Percentiles rank a stretch among this genome's conserved stretches.
Evolutionary conservation across 2,888 invertebrate genomes (phyloP).

Genomic region (Ceratothoa steindachneri): DNA sequence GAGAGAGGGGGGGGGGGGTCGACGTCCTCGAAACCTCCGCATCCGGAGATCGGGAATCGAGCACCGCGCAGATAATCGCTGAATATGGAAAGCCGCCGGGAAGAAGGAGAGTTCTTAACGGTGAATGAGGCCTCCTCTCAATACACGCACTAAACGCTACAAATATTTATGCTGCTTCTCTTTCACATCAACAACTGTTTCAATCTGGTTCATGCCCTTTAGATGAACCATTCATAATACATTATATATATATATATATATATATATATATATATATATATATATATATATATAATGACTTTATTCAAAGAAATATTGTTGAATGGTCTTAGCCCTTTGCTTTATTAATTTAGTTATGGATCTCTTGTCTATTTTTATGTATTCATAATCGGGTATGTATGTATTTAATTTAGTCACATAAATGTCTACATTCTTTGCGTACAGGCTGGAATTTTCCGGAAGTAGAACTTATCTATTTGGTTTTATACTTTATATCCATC

Average conservation of each 20-base stretch:
- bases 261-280: not conserved
- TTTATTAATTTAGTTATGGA: too few species aligned
- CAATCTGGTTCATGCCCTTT: too few species aligned
- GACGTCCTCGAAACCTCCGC: constrained; percentile 1
- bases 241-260: not conserved
- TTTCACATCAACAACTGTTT: too few species aligned
- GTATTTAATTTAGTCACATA: too few species aligned
- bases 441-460: too few species aligned
- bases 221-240: not conserved
- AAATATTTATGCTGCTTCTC: not conserved
- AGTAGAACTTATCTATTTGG: too few species aligned
- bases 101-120: not conserved
- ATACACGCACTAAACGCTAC: not conserved
- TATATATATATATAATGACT: not conserved
- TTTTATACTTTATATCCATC: too few species aligned
- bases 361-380: too few species aligned
- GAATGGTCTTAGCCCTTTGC: too few species aligned
- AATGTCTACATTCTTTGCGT: too few species aligned
- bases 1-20: not conserved
- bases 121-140: not conserved
- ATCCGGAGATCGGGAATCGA: constrained; percentile 14
- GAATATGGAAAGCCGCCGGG: not conserved
- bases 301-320: too few species aligned
- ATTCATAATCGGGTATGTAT: too few species aligned
- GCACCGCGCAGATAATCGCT: constrained; percentile 1